A percentile compares a stretch with the other conserved stretches of the same genome.
Conservation (phyloP, 2,113 vertebrate species). For the Ceyx melanurus region DNA sequence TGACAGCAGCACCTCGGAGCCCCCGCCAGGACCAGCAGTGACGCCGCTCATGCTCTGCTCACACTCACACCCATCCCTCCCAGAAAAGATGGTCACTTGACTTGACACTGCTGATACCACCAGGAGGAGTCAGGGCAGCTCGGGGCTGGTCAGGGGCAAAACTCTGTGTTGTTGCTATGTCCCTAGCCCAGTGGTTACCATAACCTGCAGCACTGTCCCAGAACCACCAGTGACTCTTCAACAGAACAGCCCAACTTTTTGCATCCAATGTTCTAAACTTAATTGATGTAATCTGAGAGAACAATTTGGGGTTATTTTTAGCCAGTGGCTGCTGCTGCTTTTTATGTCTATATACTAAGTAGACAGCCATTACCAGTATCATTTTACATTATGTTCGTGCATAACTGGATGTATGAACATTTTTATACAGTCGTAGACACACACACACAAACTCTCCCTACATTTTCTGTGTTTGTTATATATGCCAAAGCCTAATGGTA, state of each 20-base stretch:
- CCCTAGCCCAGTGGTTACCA: not conserved
- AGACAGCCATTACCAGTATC: slow-evolving; percentile 53
- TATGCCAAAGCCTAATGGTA: not conserved
- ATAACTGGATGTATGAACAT: not conserved
- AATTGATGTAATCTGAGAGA: slow-evolving; percentile 59
- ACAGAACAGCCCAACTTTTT: not conserved
- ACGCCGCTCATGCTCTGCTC: not conserved
- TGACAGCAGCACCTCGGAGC: not conserved
- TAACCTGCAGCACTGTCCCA: not conserved
- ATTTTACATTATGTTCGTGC: slow-evolving; percentile 2
- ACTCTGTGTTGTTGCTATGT: not conserved
- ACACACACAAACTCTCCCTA: not conserved
- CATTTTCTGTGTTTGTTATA: not conserved
- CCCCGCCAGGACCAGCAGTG: too few species aligned
- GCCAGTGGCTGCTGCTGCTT: slow-evolving; percentile 51
- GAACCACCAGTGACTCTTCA: not conserved
- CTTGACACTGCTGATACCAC: not conserved
- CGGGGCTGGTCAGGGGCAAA: not conserved
- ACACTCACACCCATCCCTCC: not conserved
- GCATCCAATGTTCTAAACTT: slow-evolving; percentile 32
- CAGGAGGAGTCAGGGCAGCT: not conserved
- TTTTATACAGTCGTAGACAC: not conserved
- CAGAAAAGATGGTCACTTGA: not conserved
- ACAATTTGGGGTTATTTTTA: slow-evolving; percentile 51
- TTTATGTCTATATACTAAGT: slow-evolving; percentile 48